phyloP scores from a whole-genome alignment of 1,140 invertebrate species.

The Reticulitermes speratus region DNA sequence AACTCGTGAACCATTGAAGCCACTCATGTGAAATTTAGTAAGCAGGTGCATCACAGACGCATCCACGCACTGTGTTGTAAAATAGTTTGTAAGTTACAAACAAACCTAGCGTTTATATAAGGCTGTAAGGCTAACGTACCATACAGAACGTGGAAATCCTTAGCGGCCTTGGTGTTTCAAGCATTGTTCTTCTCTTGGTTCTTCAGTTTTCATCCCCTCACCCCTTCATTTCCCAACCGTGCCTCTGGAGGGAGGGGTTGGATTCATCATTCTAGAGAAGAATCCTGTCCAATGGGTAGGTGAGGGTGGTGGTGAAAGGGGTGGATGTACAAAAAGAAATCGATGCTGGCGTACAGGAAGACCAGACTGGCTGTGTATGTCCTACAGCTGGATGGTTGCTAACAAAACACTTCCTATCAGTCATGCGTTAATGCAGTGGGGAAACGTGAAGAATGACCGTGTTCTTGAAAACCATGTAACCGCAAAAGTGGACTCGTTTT shows the following conservation, averaged over 20 bases:
- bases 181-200: background rate
- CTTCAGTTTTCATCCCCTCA: background rate
- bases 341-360: background rate
- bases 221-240: background rate
- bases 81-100: no score
- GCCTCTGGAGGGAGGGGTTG: background rate
- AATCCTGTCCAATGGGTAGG: background rate
- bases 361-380: background rate
- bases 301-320: background rate
- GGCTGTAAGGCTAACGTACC: background rate
- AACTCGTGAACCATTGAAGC: no score
- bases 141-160: background rate
- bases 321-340: constrained; percentile 12
- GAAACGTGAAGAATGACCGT: no score
- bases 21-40: no score
- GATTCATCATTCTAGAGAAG: constrained; percentile 12
- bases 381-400: background rate
- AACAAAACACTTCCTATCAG: background rate
- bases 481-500: no score
- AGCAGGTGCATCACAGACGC: no score
- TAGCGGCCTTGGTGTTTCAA: background rate
- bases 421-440: background rate
- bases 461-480: no score
- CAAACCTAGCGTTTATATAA: background rate
- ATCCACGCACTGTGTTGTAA: no score